Evolutionary conservation across 2,888 invertebrate species (phyloP).

Genomic region (Thysanoteuthis rhombus): DNA sequence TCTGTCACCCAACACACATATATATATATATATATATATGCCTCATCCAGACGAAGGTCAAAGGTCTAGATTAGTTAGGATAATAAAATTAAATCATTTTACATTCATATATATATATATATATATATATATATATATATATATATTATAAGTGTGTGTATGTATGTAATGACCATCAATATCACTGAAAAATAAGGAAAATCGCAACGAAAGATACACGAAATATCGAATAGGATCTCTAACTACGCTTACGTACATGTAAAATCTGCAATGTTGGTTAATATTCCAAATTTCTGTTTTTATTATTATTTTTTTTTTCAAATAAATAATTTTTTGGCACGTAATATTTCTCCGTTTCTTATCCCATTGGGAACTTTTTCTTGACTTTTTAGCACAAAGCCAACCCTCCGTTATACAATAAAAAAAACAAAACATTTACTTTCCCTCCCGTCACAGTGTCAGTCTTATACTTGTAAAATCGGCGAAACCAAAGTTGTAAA

Average conservation of each 20-base stretch:
- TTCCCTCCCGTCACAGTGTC: not conserved
- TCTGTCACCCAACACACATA: no score
- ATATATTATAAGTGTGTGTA: no score
- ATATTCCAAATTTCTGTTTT: not conserved
- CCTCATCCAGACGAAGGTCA: no score
- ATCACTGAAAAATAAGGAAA: not conserved
- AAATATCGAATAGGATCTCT: not conserved
- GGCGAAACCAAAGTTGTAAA: not conserved
- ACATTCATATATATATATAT: no score
- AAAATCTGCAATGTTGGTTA: not conserved
- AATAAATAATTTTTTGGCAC: not conserved
- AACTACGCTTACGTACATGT: not conserved
- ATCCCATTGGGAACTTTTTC: not conserved
- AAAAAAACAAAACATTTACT: not conserved
- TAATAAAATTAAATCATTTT: no score
- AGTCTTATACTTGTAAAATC: not conserved
- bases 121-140: no score
- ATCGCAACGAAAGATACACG: not conserved
- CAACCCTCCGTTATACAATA: no score
- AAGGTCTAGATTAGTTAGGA: no score
- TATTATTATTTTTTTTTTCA: not conserved
- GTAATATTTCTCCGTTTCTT: not conserved
- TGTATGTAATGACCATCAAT: not conserved
- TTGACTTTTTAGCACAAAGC: not conserved
- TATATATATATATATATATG: no score